phyloP scores from a whole-genome alignment of 2,113 vertebrate genomes.

The Tachuris rubrigastra region DNA sequence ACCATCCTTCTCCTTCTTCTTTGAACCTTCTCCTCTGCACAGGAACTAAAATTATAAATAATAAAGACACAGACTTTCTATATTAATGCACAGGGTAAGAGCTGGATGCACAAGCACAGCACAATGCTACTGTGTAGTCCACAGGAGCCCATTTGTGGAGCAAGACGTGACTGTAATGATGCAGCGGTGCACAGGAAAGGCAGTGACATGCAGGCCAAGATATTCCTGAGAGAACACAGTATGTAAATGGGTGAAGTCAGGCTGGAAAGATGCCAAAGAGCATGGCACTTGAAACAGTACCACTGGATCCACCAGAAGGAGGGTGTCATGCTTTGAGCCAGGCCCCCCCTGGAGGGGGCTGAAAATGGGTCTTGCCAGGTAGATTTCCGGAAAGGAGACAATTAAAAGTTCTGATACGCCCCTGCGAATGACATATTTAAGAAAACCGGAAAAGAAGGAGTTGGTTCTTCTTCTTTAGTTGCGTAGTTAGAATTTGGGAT shows the following conservation, averaged over 20 bases:
- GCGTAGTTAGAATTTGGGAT: too few relatives aligned
- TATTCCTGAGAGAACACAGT: background rate
- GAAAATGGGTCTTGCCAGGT: too few relatives aligned
- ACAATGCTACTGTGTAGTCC: background rate
- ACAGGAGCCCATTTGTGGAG: background rate
- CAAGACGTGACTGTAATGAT: rapidly evolving
- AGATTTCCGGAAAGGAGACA: too few relatives aligned
- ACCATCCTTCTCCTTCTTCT: background rate
- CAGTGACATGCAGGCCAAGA: background rate
- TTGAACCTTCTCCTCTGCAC: background rate
- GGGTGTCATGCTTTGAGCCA: too few relatives aligned
- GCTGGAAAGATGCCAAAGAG: background rate
- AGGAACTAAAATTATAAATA: background rate
- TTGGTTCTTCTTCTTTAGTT: too few relatives aligned
- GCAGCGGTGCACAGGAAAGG: background rate
- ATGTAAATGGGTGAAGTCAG: background rate
- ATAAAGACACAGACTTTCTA: background rate
- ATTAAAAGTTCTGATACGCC: too few relatives aligned
- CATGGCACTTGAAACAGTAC: background rate
- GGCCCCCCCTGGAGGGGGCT: too few relatives aligned
- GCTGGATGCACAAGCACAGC: background rate
- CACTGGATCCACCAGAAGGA: background rate
- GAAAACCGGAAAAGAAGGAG: too few relatives aligned
- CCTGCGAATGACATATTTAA: too few relatives aligned
- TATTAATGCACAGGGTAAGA: background rate